These are phyloP conservation scores for Eupeodes luniger DNA, from an alignment of 2,888 invertebrate genomes.

Conservation along the genomic window DNA sequence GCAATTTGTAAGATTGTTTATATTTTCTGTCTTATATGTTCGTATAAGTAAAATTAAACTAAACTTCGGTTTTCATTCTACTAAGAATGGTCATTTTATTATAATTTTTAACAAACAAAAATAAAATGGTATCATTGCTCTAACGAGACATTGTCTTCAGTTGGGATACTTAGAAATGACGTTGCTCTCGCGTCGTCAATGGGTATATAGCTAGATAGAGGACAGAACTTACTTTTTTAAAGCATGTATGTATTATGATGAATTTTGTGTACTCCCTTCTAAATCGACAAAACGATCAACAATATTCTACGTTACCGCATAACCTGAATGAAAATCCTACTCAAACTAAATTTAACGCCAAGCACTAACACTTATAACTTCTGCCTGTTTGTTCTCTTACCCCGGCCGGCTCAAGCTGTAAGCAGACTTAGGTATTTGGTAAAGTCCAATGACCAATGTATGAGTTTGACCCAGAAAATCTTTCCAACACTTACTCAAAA, in stretches of 20 bases:
- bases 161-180: background rate
- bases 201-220: background rate
- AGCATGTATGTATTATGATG: background rate
- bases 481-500: conserved; percentile 43
- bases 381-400: conserved; percentile 10
- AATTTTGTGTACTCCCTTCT: background rate
- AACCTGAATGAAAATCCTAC: conserved; percentile 57
- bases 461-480: conserved; percentile 76
- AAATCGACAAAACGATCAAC: conserved; percentile 29
- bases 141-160: background rate
- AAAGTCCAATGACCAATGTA: conserved; percentile 72
- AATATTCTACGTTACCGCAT: conserved; percentile 1
- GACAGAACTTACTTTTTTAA: conserved; percentile 24
- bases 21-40: no score
- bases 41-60: no score
- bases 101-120: background rate
- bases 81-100: background rate
- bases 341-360: conserved; percentile 42
- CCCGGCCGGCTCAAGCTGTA: conserved; percentile 1
- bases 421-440: conserved; percentile 28
- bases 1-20: no score
- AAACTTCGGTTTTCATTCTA: background rate
- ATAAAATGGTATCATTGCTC: background rate
- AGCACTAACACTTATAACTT: conserved; percentile 28
- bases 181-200: background rate